Evolutionary conservation across 2,888 invertebrate genomes (phyloP), one percentile per base, ranked within the genome.

Genomic region (Lasioglossum leucozonium): DNA sequence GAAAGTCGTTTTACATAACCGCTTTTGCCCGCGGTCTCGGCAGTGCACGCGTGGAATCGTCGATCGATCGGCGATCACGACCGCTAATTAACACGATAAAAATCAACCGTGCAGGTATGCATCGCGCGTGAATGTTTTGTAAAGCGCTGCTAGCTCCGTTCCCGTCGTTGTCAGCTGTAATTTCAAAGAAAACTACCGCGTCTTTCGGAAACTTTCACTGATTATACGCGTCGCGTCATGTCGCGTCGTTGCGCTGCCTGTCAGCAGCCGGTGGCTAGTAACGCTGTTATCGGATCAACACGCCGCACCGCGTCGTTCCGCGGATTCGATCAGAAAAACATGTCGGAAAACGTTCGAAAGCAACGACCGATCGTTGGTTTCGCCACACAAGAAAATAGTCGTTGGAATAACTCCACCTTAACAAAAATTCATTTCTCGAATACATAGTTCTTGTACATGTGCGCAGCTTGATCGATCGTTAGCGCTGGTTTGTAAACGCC

Each of bases 211-310:
- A 82, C 87, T 87, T 87, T 87, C 87, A 82, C 87, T 69, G 62
- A n/a, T n/a, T n/a, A 42, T 16, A 18, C 58, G 75, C 30, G 34
- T 34, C 16, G 51, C 30, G 65, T 30, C 16, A 8, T 6, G 30
- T 26, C 30, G 16, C 51, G 65, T n/a, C 58, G n/a, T 10, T n/a
- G n/a, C 55, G 26, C 13, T 22, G 26, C 58, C 8, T 26, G 58
- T 22, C 58, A 13, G 26, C 13, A 1, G 6, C 44, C 72, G 37
- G 51, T 75, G 72, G 80, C 71, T 87, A 71, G 65, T 80, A 85
- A 85, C 37, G n/a, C n/a, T 72, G 18, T 85, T 87, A 87, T 85
- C 86, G 82, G 85, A 85, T 82, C 47, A 75, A 72, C 67, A 77
- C 85, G 77, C 82, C 42, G 73, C 76, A 79, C 62, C 55, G 78